Percentiles rank a stretch among this genome's conserved stretches.
phyloP scores from a whole-genome alignment of 2,113 vertebrate species.

The Capreolus pygargus region DNA sequence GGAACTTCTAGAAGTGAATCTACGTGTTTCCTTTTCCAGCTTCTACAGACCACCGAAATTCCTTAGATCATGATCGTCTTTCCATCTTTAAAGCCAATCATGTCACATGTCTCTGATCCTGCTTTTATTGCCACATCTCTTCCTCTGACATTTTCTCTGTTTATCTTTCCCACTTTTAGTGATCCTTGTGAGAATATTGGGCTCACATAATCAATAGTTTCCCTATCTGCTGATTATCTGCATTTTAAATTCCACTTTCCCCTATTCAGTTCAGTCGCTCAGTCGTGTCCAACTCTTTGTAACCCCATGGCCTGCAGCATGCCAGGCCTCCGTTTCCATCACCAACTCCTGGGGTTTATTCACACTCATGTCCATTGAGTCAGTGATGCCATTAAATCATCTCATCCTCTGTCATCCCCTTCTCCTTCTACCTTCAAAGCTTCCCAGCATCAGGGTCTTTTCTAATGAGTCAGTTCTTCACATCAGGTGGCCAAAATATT shows the following conservation, averaged over 20 bases:
- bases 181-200: not conserved
- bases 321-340: not conserved
- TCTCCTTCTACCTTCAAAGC: not conserved
- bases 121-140: not conserved
- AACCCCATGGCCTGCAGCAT: fast-evolving
- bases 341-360: not conserved
- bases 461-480: not conserved
- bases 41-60: not conserved
- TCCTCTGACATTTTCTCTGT: not conserved
- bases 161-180: not conserved
- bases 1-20: not conserved
- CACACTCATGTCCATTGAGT: not conserved
- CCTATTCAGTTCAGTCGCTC: not conserved
- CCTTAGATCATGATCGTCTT: not conserved
- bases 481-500: not conserved
- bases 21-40: not conserved
- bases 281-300: not conserved
- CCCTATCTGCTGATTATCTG: not conserved
- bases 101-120: not conserved
- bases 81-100: not conserved
- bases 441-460: not conserved
- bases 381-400: not conserved
- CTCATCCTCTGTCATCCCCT: not conserved
- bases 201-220: not conserved
- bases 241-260: not conserved